Conservation (phyloP, 2,797 vertebrate species). For the Carduelis carduelis region DNA sequence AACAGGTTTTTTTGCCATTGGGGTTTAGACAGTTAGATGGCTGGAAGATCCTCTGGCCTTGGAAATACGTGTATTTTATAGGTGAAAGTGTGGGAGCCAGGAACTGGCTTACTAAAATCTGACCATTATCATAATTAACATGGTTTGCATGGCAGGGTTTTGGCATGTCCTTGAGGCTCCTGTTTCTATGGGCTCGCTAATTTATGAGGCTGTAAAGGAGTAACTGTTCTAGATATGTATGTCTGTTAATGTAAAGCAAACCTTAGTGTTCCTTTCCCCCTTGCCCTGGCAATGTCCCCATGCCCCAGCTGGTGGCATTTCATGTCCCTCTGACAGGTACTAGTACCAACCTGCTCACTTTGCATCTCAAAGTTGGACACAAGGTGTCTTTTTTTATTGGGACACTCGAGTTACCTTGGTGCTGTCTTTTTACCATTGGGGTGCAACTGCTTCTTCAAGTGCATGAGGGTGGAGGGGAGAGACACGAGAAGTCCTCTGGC, state of each 20-base stretch:
- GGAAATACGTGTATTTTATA: neutral
- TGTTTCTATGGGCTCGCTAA: neutral
- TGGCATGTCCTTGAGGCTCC: neutral
- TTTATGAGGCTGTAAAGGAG: conserved; percentile 35
- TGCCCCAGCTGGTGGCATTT: neutral
- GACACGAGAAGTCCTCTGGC: neutral
- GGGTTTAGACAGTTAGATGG: neutral
- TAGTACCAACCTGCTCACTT: neutral
- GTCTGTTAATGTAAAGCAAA: neutral
- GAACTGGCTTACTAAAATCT: conserved; percentile 16
- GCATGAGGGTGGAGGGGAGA: neutral
- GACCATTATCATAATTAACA: neutral
- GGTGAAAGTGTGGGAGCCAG: neutral
- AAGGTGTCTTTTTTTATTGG: neutral
- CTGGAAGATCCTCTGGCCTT: neutral
- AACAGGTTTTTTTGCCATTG: neutral
- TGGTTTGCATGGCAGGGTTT: neutral
- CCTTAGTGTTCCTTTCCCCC: neutral
- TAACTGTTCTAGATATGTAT: neutral
- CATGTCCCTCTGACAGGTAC: neutral
- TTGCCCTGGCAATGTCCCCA: neutral
- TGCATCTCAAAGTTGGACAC: neutral
- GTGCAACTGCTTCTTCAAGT: neutral
- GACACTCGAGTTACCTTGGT: neutral
- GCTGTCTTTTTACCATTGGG: neutral